Percentiles rank a stretch among this genome's conserved stretches.
phyloP scores from a whole-genome alignment of 2,888 invertebrate genomes.

The Rotaria macrura region DNA sequence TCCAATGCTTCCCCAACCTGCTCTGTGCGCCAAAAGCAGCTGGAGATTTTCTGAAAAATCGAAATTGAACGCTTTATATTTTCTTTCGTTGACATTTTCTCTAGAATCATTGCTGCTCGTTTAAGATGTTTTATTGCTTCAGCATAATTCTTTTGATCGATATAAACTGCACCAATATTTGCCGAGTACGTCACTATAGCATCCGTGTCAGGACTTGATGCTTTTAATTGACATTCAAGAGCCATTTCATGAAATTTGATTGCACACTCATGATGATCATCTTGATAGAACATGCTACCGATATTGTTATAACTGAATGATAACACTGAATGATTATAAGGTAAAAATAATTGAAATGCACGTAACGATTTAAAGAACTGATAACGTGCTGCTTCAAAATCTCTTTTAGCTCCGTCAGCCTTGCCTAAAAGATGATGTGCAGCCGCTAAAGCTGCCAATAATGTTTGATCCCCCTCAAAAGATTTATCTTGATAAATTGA shows the following conservation, averaged over 20 bases:
- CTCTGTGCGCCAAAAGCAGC: background rate
- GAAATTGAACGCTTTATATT: background rate
- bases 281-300: background rate
- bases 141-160: background rate
- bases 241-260: background rate
- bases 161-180: background rate
- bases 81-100: background rate
- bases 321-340: background rate
- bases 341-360: background rate
- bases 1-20: background rate
- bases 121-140: background rate
- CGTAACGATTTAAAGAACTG: background rate
- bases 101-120: background rate
- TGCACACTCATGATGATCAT: background rate
- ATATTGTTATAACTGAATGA: background rate
- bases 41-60: background rate
- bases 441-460: background rate
- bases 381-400: background rate
- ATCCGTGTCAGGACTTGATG: background rate
- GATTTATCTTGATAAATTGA: background rate
- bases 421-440: background rate
- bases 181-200: background rate
- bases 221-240: background rate
- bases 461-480: background rate
- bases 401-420: background rate